Base-by-base conservation (phyloP, 92 coral and sea anemone genomes). In the Muricea muricata region DNA sequence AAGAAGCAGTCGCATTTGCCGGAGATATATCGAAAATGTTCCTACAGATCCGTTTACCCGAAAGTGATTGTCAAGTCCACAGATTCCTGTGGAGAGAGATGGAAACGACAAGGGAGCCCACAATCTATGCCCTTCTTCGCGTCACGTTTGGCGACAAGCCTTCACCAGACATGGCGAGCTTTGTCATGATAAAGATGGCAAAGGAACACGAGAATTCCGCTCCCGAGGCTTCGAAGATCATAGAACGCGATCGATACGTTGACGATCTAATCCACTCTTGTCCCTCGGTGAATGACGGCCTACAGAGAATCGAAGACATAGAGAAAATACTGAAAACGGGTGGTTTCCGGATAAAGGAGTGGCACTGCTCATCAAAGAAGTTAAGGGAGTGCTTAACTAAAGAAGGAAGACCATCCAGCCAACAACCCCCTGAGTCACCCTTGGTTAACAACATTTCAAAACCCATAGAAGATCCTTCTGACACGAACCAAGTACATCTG, bases 1-100 rank as follows among this genome's bases (percentile, higher is more conserved):
- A 80, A 39, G 86, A 86, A 14, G 71, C 7, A 0, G 81, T 86
- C n/a, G 89, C 40, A 4, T 81, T 80, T 39, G 71, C 45, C 1
- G 72, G 89, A 33, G 89, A 79, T 46, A 78, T 86, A 26, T 65
- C 86, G 21, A 88, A 88, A 50, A 88, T 71, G 91, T 77, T 28
- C 25, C 60, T 83, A 31, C 88, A 87, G 72, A 83, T 87, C 23
- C 47, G 32, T 73, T 58, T 80, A 25, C 78, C 75, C 29, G 80
- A 86, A 54, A 73, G 81, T 35, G 79, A 85, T 47, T 33, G 58
- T 9, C 85, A 37, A 13, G 89, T 85, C 31, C 89, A 85, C 29
- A 26, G 67, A 6, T 58, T 18, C 25, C 25, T 58, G 1, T 58
- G 25, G 67, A 58, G 67, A 58, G 33, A 58, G 18, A 8, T 58